A percentile compares a stretch with the other conserved stretches of the same genome.
Evolutionary conservation across 1,140 invertebrate species (phyloP).

Genomic region (Aphis gossypii): DNA sequence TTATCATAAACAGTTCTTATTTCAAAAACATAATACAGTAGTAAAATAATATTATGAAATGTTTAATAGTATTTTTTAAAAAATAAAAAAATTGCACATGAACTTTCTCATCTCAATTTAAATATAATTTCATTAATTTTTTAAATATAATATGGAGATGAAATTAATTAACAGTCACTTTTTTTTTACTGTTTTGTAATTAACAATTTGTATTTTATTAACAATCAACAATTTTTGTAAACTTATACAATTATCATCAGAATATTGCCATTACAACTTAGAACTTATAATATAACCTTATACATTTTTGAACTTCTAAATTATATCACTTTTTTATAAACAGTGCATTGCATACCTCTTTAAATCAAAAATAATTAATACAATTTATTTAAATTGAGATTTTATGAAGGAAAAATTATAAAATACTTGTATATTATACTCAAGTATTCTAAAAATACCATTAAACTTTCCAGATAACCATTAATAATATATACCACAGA

Average conservation of each 20-base stretch:
- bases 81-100: not conserved
- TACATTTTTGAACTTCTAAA: not conserved
- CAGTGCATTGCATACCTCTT: not conserved
- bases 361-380: not conserved
- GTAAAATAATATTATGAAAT: slow-evolving; percentile 12
- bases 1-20: not conserved
- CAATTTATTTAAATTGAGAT: slow-evolving; percentile 4
- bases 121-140: not conserved
- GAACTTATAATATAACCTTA: not conserved
- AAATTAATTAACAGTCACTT: not conserved
- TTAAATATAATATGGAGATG: not conserved
- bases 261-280: not conserved
- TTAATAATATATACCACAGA: slow-evolving; percentile 33
- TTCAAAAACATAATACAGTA: not conserved
- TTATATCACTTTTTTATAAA: not conserved
- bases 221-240: not conserved
- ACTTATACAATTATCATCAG: not conserved
- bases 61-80: slow-evolving; percentile 10
- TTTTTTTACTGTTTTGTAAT: not conserved
- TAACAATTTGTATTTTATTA: not conserved
- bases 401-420: not conserved
- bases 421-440: not conserved
- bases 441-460: slow-evolving; percentile 20
- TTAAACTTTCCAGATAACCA: slow-evolving; percentile 43
- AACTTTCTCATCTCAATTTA: not conserved